Base-by-base conservation (phyloP, 2,888 invertebrate species). In the Horisme vitalbata region DNA sequence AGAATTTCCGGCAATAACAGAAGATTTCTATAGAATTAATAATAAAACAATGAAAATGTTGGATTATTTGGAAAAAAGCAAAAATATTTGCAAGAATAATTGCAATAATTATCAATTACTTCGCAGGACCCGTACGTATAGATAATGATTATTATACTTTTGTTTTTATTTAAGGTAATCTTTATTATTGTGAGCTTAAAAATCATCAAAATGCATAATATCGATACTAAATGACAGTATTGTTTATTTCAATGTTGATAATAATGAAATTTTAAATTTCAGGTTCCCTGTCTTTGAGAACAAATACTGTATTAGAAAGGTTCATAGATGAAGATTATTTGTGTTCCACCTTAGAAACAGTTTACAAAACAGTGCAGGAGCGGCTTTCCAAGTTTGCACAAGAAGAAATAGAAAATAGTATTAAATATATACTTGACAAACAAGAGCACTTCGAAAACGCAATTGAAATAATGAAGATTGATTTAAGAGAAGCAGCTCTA, bases 291-390 rank as follows among this genome's bases (percentile, higher is more conserved):
- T 3, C 8, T 1, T 18, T 33, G 27, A 34, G 32, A 26, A 15
- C 4, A 4, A 39, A 10, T 11, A 14, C 4, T 3, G 4, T 4
- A 30, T 26, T 8, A 18, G 6, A 23, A 9, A n/a, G 14, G n/a
- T n/a, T n/a, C n/a, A n/a, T n/a, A n/a, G n/a, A n/a, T 11, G 9
- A 28, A 10, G 36, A 35, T 6, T 41, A 59, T 18, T 57, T 63
- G 37, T 76, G 77, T 45, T 52, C 63, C 41, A 63, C 59, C 18
- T 27, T 73, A 20, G 47, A 46, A 47, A 55, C 66, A 31, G 55
- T 75, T 13, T 28, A 55, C 13, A 32, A 21, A 2, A 41, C 37
- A 18, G 62, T 74, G 8, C 27, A 6, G 3, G n/a, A 44, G 7
- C 55, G 48, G 31, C 37, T 75, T 13, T 23, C 8, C 1, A 2